Evolutionary conservation across 2,888 invertebrate genomes (phyloP).

Genomic region (Crepidodera aurea): DNA sequence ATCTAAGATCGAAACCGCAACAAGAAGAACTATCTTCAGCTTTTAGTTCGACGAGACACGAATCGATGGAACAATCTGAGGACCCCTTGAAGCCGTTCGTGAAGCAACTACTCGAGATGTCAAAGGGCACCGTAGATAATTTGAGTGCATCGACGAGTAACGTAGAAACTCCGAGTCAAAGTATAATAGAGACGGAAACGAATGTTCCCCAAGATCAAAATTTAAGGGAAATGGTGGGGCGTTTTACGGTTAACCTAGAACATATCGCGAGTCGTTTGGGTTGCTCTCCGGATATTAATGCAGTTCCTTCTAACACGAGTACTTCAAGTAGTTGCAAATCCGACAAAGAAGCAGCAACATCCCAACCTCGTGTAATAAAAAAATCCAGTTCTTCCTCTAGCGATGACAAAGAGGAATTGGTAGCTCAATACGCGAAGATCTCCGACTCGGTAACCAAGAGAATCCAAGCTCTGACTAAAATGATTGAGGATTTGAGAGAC

Average conservation of each 20-base stretch:
- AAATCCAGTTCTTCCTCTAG: constrained; percentile 13
- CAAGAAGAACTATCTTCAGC: constrained; percentile 39
- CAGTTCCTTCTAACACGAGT: constrained; percentile 33
- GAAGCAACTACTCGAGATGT: constrained; percentile 64
- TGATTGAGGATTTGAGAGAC: constrained; percentile 67
- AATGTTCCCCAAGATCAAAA: constrained; percentile 53
- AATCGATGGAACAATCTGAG: not conserved
- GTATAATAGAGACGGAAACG: constrained; percentile 60
- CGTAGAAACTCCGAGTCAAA: constrained; percentile 62
- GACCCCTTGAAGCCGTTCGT: constrained; percentile 63
- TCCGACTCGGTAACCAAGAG: constrained; percentile 66
- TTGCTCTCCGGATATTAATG: constrained; percentile 38
- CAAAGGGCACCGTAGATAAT: constrained; percentile 62
- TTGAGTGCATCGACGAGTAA: constrained; percentile 62
- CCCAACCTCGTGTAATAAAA: constrained; percentile 19
- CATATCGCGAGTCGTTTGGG: constrained; percentile 46
- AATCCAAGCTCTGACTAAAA: constrained; percentile 65
- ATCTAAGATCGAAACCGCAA: constrained; percentile 48
- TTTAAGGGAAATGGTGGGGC: not conserved
- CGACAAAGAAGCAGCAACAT: constrained; percentile 18
- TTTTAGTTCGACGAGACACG: constrained; percentile 17
- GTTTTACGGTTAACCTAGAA: constrained; percentile 33
- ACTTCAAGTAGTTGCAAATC: constrained; percentile 13
- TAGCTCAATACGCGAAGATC: constrained; percentile 61
- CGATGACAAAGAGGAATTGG: constrained; percentile 31